These are phyloP conservation scores for Seriola aureovittata DNA, from an alignment of 2,113 vertebrate genomes.

Conservation along the genomic window DNA sequence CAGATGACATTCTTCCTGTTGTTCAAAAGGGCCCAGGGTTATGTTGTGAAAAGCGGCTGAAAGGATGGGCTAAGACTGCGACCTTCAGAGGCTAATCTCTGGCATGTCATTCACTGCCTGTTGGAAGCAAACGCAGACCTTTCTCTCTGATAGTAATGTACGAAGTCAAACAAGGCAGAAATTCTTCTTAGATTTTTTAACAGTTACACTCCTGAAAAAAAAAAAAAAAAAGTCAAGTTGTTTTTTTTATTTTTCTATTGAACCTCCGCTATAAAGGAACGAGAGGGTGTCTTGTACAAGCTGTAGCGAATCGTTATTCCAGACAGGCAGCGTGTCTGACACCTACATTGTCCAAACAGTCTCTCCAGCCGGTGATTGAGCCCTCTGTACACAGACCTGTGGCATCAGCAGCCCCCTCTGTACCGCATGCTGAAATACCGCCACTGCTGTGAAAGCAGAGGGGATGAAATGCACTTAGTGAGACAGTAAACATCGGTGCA, in stretches of 20 bases:
- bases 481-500: constrained; percentile 72
- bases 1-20: constrained; percentile 85
- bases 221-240: constrained; percentile 32
- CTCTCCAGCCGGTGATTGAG: constrained; percentile 72
- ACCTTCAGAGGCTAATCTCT: constrained; percentile 82
- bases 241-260: constrained; percentile 26
- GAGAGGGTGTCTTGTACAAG: constrained; percentile 51
- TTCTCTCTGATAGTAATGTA: constrained; percentile 62
- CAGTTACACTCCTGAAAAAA: constrained; percentile 13
- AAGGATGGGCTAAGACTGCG: constrained; percentile 77
- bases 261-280: constrained; percentile 24
- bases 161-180: constrained; percentile 49
- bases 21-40: constrained; percentile 77
- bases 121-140: constrained; percentile 71
- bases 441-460: constrained; percentile 56
- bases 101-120: constrained; percentile 77
- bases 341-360: constrained; percentile 82
- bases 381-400: constrained; percentile 76
- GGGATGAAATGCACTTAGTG: constrained; percentile 71
- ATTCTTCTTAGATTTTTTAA: constrained; percentile 44
- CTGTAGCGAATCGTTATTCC: constrained; percentile 74
- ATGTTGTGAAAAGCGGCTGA: constrained; percentile 79
- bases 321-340: constrained; percentile 73
- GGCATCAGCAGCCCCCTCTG: constrained; percentile 67
- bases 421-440: constrained; percentile 68